phyloP scores from a whole-genome alignment of 2,113 vertebrate genomes.

The Crypturellus undulatus region DNA sequence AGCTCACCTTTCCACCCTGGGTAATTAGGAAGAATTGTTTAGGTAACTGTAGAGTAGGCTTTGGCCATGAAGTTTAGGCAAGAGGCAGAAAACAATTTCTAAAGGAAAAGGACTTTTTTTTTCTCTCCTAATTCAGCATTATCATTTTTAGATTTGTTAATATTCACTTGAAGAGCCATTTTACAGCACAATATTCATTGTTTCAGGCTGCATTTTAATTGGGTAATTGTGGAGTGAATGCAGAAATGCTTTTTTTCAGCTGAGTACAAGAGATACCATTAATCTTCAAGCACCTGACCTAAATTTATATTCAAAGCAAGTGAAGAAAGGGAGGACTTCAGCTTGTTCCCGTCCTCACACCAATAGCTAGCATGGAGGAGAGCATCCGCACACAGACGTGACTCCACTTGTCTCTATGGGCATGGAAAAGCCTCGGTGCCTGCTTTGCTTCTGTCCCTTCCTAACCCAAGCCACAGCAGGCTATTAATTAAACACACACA shows the following conservation, averaged over 20 bases:
- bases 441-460: not conserved
- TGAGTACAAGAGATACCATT: slow-evolving; percentile 18
- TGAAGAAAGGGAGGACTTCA: not conserved
- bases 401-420: rapidly evolving
- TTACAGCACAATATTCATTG: not conserved
- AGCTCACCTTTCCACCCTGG: not conserved
- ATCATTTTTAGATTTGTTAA: not conserved
- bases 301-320: not conserved
- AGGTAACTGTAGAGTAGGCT: not conserved
- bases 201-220: not conserved
- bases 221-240: slow-evolving; percentile 10
- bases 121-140: not conserved
- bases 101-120: not conserved
- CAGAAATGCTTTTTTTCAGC: slow-evolving; percentile 37
- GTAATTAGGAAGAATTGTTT: not conserved
- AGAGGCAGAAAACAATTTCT: not conserved
- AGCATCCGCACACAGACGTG: not conserved
- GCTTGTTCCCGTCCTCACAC: not conserved
- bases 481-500: not conserved
- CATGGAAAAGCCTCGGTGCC: not conserved
- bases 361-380: not conserved
- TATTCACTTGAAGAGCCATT: not conserved
- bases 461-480: not conserved
- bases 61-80: not conserved
- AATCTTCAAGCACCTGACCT: slow-evolving; percentile 12